Evolutionary conservation across 2,113 vertebrate genomes (phyloP), one percentile per base, ranked within the genome.

Genomic region (Atrichornis clamosus): DNA sequence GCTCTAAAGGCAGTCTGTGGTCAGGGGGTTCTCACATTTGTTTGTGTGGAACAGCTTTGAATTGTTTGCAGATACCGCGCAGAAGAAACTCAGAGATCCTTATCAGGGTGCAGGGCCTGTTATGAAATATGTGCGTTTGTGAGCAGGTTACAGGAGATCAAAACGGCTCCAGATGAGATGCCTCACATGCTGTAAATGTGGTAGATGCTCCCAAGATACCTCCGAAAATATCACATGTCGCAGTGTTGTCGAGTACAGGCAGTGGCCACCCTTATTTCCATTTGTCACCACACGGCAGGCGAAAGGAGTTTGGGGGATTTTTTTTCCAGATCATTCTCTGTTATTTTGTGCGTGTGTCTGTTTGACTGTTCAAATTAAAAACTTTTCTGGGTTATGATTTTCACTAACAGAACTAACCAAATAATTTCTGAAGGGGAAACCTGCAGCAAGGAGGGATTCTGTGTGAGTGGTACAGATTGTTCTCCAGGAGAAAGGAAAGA

Each of bases 1-100:
- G 94, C 96, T 96, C 97, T 89, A 92, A 97, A 97, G 94, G 97
- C 96, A 91, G 96, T 95, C 98, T 99, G 98, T 98, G 98, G 99
- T 98, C 97, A 97, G 95, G 98, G 97, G 98, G 97, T 98, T 97
- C 97, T 98, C 97, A 97, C 97, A 97, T 97, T 97, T 96, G 95
- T 98, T 97, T 97, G 85, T 95, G 92, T 90, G 94, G 96, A 92
- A 92, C 76, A 96, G 95, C 97, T 97, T 98, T 98, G 98, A 98
- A 97, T 98, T 97, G 92, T 95, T 98, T 95, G 94, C 96, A 96
- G 95, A 90, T 96, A 96, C 83, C 53, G 87, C 92, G 78, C 90
- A 84, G 91, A 94, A 95, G 95, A 96, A 97, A 96, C 95, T 96
- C 91, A 62, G 96, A 97, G 77, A 97, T 98, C 55, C 94, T 97